Conservation (phyloP, 2,797 vertebrate species). For the Tokudaia muenninki region DNA sequence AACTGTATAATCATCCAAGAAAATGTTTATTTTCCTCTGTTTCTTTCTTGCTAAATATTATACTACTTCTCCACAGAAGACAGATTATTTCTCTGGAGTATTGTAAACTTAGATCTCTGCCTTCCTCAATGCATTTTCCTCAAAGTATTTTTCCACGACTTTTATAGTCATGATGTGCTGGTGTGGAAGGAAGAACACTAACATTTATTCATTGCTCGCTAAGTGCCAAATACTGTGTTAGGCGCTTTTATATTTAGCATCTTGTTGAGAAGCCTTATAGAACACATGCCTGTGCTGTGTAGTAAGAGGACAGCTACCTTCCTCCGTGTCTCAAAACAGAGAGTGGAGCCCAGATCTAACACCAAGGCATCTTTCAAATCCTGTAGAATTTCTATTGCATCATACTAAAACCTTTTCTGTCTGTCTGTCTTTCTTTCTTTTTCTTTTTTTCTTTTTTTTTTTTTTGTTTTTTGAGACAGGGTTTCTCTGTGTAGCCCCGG, state of each 20-base stretch:
- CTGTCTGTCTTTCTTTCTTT: too few relatives aligned
- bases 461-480: too few relatives aligned
- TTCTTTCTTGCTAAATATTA: conserved; percentile 68
- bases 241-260: conserved; percentile 54
- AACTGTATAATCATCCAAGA: conserved; percentile 54
- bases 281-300: background rate
- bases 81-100: conserved; percentile 65
- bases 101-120: conserved; percentile 76
- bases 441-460: too few relatives aligned
- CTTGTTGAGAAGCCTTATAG: background rate
- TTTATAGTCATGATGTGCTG: conserved; percentile 69
- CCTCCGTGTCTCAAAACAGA: background rate
- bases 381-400: background rate
- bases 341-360: background rate
- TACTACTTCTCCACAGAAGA: conserved; percentile 59
- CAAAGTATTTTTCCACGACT: conserved; percentile 80
- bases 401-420: background rate
- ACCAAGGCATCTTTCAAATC: background rate
- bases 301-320: background rate
- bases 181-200: conserved; percentile 64
- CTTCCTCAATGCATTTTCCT: conserved; percentile 62
- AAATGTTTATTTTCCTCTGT: conserved; percentile 58
- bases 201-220: conserved; percentile 47
- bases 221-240: conserved; percentile 37
- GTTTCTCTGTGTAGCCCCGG: too few relatives aligned